These are phyloP conservation scores for Hippopotamyrus pictus DNA, from an alignment of 2,797 vertebrate genomes.

Conservation along the genomic window DNA sequence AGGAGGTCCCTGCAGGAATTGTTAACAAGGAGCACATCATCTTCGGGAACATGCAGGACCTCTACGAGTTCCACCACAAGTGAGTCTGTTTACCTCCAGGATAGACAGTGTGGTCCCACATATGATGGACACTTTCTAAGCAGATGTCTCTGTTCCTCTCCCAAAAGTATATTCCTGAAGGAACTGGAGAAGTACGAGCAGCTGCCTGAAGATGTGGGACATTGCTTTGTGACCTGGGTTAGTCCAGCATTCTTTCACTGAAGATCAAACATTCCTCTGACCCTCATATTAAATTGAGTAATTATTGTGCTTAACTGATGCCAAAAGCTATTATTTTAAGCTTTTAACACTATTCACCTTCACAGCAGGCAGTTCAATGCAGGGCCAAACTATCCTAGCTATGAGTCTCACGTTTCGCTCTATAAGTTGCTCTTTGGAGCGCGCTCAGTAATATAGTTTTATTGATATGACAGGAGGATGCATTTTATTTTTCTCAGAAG, in stretches of 20 bases:
- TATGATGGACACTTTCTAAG: background rate
- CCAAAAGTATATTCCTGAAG: constrained; percentile 87
- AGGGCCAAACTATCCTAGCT: background rate
- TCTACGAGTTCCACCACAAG: constrained; percentile 97
- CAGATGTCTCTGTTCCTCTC: background rate
- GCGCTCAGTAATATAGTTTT: background rate
- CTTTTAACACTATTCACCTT: background rate
- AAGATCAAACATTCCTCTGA: background rate
- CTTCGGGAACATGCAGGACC: constrained; percentile 99
- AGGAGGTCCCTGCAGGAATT: constrained; percentile 95
- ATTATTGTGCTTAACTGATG: background rate
- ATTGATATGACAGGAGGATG: background rate
- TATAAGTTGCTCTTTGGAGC: background rate
- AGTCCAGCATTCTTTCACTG: constrained; percentile 27
- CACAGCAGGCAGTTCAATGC: background rate
- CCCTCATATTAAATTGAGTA: background rate
- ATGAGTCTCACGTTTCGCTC: background rate
- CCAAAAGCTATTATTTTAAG: background rate
- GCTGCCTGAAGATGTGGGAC: constrained; percentile 93
- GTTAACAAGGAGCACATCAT: constrained; percentile 97
- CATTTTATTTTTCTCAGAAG: background rate
- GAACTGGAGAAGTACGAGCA: constrained; percentile 98
- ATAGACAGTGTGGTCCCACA: background rate
- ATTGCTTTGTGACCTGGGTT: constrained; percentile 98
- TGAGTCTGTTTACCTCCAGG: constrained; percentile 53